Conservation (phyloP, 2,888 invertebrate species). For the Ariolimax columbianus region DNA sequence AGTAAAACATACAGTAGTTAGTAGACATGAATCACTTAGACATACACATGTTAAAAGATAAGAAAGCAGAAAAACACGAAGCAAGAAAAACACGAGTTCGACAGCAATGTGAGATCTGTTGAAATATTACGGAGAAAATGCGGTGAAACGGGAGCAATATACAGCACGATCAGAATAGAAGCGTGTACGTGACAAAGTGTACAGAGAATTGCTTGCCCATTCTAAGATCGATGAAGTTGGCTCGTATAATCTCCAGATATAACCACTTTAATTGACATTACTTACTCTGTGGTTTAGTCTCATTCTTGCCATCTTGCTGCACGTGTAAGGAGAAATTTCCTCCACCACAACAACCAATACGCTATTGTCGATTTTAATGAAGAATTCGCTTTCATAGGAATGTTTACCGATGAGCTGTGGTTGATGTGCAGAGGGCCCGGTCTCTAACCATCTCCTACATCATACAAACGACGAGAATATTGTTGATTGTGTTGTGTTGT, state of each 20-base stretch:
- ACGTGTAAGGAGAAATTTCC: not conserved
- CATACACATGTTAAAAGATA: too few species aligned
- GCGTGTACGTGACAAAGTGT: not conserved
- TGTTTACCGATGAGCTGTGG: not conserved
- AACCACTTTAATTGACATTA: not conserved
- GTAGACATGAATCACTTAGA: too few species aligned
- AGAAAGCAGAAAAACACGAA: not conserved
- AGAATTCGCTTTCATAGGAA: not conserved
- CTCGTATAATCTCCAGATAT: not conserved
- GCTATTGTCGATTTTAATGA: not conserved
- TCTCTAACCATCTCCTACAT: too few species aligned
- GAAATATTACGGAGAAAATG: not conserved
- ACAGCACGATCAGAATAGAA: not conserved
- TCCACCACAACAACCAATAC: not conserved
- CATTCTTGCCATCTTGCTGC: not conserved
- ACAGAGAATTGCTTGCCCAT: not conserved
- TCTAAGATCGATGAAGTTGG: constrained; percentile 2
- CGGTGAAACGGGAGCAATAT: not conserved
- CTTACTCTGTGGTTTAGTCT: not conserved
- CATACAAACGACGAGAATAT: not conserved
- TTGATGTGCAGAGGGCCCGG: too few species aligned
- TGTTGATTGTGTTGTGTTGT: not conserved
- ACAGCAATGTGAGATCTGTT: not conserved
- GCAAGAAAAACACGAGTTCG: not conserved
- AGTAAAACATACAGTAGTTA: too few species aligned